phyloP scores from a whole-genome alignment of 1,140 invertebrate genomes.

The Adelges cooleyi region DNA sequence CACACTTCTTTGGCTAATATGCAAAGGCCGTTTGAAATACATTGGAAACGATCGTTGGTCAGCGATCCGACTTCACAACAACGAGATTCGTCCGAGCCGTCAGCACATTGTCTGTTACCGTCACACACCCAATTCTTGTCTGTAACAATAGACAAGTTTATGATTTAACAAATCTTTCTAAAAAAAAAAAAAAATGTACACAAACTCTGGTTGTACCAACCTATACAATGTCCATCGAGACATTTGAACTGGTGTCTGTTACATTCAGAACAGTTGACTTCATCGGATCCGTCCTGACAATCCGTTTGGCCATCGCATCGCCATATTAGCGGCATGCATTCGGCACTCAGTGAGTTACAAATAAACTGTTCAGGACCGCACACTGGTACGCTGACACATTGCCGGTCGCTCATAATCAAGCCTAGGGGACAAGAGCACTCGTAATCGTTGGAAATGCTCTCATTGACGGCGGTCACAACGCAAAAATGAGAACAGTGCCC shows the following conservation, averaged over 20 bases:
- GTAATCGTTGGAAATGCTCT: conserved; percentile 33
- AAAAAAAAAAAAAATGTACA: neutral
- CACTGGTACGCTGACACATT: conserved; percentile 56
- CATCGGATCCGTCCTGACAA: conserved; percentile 71
- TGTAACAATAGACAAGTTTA: conserved; percentile 16
- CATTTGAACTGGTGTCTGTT: conserved; percentile 58
- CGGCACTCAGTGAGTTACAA: conserved; percentile 47
- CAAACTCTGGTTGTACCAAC: conserved; percentile 40
- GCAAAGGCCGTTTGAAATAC: conserved; percentile 44
- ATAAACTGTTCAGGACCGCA: conserved; percentile 68
- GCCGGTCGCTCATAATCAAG: conserved; percentile 53
- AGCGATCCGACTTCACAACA: conserved; percentile 31
- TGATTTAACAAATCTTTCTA: too few relatives aligned
- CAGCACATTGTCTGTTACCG: conserved; percentile 56
- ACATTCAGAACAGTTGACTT: conserved; percentile 56
- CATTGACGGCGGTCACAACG: conserved; percentile 39
- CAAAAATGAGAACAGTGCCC: conserved; percentile 62
- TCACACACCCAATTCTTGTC: conserved; percentile 48
- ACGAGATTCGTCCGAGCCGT: conserved; percentile 60
- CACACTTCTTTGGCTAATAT: conserved; percentile 47
- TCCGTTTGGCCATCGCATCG: conserved; percentile 73
- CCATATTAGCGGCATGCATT: conserved; percentile 75
- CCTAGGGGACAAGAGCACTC: conserved; percentile 68
- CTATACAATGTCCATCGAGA: conserved; percentile 55
- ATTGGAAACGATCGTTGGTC: conserved; percentile 46